Evolutionary conservation across 2,113 vertebrate genomes (phyloP), one percentile per base, ranked within the genome.

Genomic region (Xyliphius kryptos): DNA sequence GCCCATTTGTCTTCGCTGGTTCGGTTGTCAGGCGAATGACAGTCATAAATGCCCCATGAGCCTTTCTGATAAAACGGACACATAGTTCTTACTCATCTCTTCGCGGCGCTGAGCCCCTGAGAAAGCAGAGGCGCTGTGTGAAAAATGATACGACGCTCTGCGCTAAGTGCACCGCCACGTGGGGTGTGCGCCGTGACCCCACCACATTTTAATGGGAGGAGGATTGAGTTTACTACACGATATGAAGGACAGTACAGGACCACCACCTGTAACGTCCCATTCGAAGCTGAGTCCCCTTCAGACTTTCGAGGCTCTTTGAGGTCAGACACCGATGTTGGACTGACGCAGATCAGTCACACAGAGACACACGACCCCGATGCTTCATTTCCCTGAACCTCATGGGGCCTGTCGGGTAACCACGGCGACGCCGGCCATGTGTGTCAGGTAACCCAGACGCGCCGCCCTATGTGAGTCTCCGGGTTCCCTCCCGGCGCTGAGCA

Each of bases 401-500:
- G 17, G 32, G 51, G 49, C 52, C 63, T 69, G 71, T 68, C 71
- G 56, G 53, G 71, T 65, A 46, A 68, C 46, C 9, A 46, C 43
- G 14, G 55, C 19, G 56, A 52, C 40, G 44, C 37, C 26, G 54
- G n/a, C 60, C 15, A 54, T 41, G 38, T 1, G 21, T 63, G 40
- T 63, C 70, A 60, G 60, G 70, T 60, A 49, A 68, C 55, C 5
- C 41, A 10, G 26, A 48, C 44, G 60, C 46, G 37, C 51, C 52
- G 43, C 51, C 46, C 63, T 14, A 9, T 16, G 36, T 46, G 57
- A 50, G 51, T 79, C 63, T 56, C 58, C 1, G 37, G 12, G n/a
- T 32, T 43, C 58, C 46, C 9, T n/a, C 58, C 53, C 5, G 47
- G 86, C 85, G 83, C 87, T 82, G 83, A 80, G 87, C 85, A 85